These are phyloP conservation scores for Aleiodes alternator DNA, from an alignment of 2,888 invertebrate species.

Conservation along the genomic window DNA sequence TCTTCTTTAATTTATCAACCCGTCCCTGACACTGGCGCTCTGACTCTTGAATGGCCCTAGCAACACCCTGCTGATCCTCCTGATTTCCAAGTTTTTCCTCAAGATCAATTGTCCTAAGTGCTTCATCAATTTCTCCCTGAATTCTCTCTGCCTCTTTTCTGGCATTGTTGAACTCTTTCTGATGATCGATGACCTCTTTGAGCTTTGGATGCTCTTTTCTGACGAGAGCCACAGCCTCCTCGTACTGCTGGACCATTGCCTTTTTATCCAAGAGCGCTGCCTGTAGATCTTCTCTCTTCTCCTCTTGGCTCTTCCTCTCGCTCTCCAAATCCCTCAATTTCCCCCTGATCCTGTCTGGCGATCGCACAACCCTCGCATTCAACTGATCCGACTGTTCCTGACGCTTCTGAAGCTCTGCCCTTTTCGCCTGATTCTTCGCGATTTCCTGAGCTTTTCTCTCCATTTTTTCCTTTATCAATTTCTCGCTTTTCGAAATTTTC, in stretches of 20 bases:
- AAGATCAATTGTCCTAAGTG: slow-evolving; percentile 15
- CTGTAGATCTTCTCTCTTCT: slow-evolving; percentile 55
- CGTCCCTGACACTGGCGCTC: slow-evolving; percentile 1
- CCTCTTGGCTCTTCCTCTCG: slow-evolving; percentile 48
- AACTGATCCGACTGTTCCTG: slow-evolving; percentile 54
- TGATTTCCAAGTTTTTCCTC: slow-evolving; percentile 45
- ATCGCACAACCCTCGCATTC: slow-evolving; percentile 59
- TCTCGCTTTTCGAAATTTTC: slow-evolving; percentile 32
- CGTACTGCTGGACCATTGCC: slow-evolving; percentile 55
- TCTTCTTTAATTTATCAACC: slow-evolving; percentile 45
- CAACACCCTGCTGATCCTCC: slow-evolving; percentile 40
- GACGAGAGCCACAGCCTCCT: slow-evolving; percentile 51
- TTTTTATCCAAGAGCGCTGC: slow-evolving; percentile 60
- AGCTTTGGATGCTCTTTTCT: slow-evolving; percentile 54
- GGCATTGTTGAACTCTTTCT: slow-evolving; percentile 52
- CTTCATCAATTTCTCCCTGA: slow-evolving; percentile 52
- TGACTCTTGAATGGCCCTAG: slow-evolving; percentile 45
- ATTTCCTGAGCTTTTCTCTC: slow-evolving; percentile 47
- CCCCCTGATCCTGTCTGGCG: slow-evolving; percentile 58
- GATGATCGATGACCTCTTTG: slow-evolving; percentile 49
- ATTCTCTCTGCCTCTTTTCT: slow-evolving; percentile 45
- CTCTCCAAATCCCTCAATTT: slow-evolving; percentile 57
- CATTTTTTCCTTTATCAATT: neutral
- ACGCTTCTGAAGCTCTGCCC: slow-evolving; percentile 51
- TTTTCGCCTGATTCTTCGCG: slow-evolving; percentile 46